These are phyloP conservation scores for Picathartes gymnocephalus DNA, from an alignment of 2,113 vertebrate species.

Conservation along the genomic window DNA sequence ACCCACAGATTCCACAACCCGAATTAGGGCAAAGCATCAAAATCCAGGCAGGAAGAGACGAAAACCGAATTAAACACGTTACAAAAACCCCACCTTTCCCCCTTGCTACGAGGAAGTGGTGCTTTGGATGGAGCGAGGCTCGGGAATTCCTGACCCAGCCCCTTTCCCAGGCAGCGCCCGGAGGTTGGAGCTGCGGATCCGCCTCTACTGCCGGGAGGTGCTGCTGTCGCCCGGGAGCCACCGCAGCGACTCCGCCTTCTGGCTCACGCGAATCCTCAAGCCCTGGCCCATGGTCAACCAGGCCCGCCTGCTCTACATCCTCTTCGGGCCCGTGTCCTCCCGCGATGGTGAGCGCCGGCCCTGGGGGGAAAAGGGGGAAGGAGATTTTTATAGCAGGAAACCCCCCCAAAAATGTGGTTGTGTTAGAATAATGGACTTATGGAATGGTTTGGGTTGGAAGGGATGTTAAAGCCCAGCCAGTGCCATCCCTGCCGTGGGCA, in stretches of 20 bases:
- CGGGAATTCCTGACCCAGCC: neutral
- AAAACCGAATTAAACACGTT: neutral
- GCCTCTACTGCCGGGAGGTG: conserved; percentile 82
- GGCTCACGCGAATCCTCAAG: conserved; percentile 83
- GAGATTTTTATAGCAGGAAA: neutral
- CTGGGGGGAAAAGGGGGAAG: no score
- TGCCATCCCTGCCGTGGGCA: neutral
- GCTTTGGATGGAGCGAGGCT: accelerated
- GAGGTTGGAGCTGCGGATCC: conserved; percentile 79
- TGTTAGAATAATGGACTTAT: accelerated
- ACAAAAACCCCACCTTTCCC: neutral
- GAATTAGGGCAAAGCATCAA: accelerated
- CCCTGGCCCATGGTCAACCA: conserved; percentile 90
- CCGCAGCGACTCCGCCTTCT: conserved; percentile 77
- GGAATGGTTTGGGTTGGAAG: neutral
- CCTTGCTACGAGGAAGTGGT: accelerated
- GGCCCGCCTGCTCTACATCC: conserved; percentile 84
- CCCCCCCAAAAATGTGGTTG: neutral
- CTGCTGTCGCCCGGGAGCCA: conserved; percentile 78
- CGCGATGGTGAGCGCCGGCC: conserved; percentile 71
- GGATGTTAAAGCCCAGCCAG: accelerated
- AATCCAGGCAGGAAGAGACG: neutral
- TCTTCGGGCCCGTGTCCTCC: conserved; percentile 82
- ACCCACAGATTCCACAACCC: accelerated
- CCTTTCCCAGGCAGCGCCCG: conserved; percentile 64